Base-by-base conservation (phyloP, 64 coral and sea anemone species). In the Porites lutea region DNA sequence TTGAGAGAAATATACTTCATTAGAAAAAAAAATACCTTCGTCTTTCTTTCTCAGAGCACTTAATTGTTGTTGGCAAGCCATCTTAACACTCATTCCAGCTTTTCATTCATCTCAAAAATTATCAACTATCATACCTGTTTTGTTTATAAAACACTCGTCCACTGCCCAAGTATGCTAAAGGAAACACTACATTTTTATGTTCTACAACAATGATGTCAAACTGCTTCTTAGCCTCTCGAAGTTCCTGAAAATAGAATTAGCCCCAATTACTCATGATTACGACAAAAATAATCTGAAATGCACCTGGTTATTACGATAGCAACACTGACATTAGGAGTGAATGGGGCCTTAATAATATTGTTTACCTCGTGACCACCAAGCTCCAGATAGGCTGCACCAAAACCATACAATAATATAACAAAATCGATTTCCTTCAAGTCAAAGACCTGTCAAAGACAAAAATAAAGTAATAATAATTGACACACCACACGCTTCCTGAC, bases 61-160 rank as follows among this genome's bases (percentile, higher is more conserved):
- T 37, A 37, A 37, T 37, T 37, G 27, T 37, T 37, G 27, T 37
- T 37, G 27, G 27, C 27, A 37, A 37, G 27, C 27, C 27, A 37
- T 37, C 27, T 37, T 37, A 37, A 37, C 27, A 37, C 27, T 37
- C 27, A 37, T 37, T 37, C 27, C 27, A 37, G 27, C 27, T 37
- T 37, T 37, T 37, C 27, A 37, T 37, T 37, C 27, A 37, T 37
- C 27, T 37, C 27, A 37, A 37, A 37, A 37, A 37, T 37, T 37
- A 37, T 37, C 27, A 37, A 0, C 27, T 37, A 37, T 37, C 27
- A 11, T 65, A 97, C 95, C 92, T 97, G 82, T 97, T 97, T 54
- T 97, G 95, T 67, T 88, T 88, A 6, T 90, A 89, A 65, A 81
- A 97, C 22, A 97, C 95, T 75, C 70, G 80, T 81, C 95, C 95